Evolutionary conservation across 2,113 vertebrate genomes (phyloP).

Genomic region (Ammodytes marinus): DNA sequence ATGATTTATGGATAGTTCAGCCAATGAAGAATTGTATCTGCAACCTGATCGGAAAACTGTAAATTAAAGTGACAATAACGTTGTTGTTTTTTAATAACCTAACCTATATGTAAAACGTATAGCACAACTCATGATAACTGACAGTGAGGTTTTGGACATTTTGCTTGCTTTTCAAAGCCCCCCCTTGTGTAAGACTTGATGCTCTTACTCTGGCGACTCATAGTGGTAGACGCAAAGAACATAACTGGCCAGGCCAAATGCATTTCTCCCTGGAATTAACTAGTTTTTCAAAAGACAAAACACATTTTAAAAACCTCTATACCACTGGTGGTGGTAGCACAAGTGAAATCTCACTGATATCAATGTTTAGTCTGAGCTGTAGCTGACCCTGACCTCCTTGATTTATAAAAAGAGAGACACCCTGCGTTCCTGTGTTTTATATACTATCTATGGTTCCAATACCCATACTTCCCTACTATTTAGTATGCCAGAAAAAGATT

Average conservation of each 20-base stretch:
- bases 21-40: background rate
- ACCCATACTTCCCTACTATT: no score
- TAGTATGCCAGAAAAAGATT: no score
- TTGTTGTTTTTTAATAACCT: background rate
- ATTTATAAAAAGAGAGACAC: slow-evolving; percentile 2
- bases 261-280: background rate
- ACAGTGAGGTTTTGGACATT: no score
- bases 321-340: no score
- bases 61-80: background rate
- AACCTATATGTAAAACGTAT: background rate
- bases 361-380: background rate
- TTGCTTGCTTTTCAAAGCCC: no score
- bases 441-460: no score
- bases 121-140: background rate
- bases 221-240: background rate
- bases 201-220: background rate
- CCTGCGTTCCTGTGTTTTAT: no score
- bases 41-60: background rate
- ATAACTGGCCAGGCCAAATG: no score
- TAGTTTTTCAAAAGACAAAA: background rate
- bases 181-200: background rate
- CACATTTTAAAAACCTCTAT: no score
- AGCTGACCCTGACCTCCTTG: slow-evolving; percentile 14
- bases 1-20: background rate
- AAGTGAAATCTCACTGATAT: background rate